These are phyloP conservation scores for Cephus pygmeus DNA, from an alignment of 2,888 invertebrate species.

Conservation along the genomic window DNA sequence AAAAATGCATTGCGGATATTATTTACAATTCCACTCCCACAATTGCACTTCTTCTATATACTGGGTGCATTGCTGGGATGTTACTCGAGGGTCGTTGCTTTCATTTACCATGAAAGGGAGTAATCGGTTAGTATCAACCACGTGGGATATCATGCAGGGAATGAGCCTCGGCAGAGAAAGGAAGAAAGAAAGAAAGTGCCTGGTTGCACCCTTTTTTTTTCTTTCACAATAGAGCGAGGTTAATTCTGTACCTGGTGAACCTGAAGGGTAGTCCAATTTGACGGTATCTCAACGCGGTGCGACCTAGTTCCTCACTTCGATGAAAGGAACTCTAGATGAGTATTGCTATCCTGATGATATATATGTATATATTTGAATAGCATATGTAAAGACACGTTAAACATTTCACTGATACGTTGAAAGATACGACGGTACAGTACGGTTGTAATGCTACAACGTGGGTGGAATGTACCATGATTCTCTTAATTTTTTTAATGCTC, in stretches of 20 bases:
- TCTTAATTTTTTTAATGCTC: conserved; percentile 18
- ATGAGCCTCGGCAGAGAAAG: not conserved
- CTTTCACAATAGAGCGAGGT: not conserved
- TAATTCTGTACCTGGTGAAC: not conserved
- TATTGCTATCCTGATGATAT: not conserved
- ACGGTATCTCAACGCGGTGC: not conserved
- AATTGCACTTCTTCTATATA: not conserved
- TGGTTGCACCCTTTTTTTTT: not conserved
- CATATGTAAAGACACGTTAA: not conserved
- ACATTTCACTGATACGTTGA: not conserved
- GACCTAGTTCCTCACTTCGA: not conserved
- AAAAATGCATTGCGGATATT: not conserved
- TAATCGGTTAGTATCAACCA: not conserved
- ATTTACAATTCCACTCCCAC: not conserved
- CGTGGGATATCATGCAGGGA: not conserved
- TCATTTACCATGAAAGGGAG: not conserved
- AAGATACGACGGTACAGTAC: not conserved
- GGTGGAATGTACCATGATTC: conserved; percentile 36
- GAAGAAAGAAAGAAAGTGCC: not conserved
- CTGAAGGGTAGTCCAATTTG: not conserved
- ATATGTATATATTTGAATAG: not conserved
- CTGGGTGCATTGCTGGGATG: not conserved
- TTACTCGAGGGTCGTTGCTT: not conserved
- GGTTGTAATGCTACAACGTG: conserved; percentile 49
- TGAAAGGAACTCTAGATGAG: not conserved